These are phyloP conservation scores for Dryadula phaetusa DNA, from an alignment of 2,888 invertebrate genomes.

Conservation along the genomic window DNA sequence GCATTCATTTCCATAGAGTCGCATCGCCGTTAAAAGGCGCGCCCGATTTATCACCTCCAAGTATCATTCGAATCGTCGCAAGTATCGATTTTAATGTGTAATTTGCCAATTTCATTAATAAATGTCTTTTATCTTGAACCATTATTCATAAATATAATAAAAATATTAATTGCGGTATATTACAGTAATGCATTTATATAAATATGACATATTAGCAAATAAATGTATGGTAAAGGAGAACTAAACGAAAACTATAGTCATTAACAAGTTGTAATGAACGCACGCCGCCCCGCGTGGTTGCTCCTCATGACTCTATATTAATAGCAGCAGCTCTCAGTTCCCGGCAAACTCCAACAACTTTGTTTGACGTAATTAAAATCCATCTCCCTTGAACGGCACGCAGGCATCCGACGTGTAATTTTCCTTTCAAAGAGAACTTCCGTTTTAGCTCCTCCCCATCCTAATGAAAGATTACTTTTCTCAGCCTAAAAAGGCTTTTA, in stretches of 20 bases:
- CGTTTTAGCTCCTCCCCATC: conserved; percentile 81
- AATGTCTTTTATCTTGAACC: background rate
- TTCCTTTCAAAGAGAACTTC: conserved; percentile 84
- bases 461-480: conserved; percentile 85
- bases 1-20: conserved; percentile 73
- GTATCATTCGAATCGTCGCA: conserved; percentile 40
- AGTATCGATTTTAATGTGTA: conserved; percentile 29
- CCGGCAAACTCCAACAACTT: conserved; percentile 71
- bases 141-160: background rate
- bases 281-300: conserved; percentile 41
- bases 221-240: background rate
- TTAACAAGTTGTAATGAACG: conserved; percentile 59
- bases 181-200: background rate
- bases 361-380: conserved; percentile 83
- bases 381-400: conserved; percentile 73
- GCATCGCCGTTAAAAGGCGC: conserved; percentile 48
- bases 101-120: conserved; percentile 8
- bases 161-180: background rate
- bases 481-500: conserved; percentile 84
- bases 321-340: conserved; percentile 52
- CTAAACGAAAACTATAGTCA: conserved; percentile 37
- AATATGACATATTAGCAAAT: background rate
- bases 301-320: conserved; percentile 51
- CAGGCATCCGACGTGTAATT: conserved; percentile 81
- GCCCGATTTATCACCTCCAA: conserved; percentile 75